Evolutionary conservation across 1,140 invertebrate species (phyloP), one percentile per base, ranked within the genome.

Genomic region (Anastrepha ludens): DNA sequence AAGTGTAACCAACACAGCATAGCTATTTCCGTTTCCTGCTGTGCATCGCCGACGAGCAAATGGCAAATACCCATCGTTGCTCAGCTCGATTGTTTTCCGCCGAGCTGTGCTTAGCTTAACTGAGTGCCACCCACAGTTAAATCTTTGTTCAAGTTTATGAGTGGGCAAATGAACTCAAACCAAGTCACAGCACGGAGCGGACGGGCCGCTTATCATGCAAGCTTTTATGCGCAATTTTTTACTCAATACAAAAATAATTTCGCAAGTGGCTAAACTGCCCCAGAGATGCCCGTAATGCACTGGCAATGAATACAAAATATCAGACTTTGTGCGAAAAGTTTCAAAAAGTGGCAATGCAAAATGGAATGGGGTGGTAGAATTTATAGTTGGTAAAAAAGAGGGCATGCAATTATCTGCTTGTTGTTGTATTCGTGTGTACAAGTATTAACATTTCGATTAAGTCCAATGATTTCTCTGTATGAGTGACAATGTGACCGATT

Each of bases 1-100:
- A 81, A 86, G 55, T 86, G 85, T 86, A 60, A 41, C 29, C 44
- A 86, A 86, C 59, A 86, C 59, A 60, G 58, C 85, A 86, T 59
- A 60, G 29, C 85, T 86, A 86, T 86, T 60, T 86, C 85, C 85
- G 85, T 58, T 86, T 85, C 81, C 81, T 85, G 55, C 81, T 85
- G 81, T 29, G 20, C 20, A 59, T 85, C 59, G 85, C 29, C 59
- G 5, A 62, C 41, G 59, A 60, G 85, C 85, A 55, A 81, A 81
- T 58, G 50, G 74, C 74, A 81, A 81, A 20, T 58, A 78, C 1
- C 9, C 47, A 9, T 11, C 47, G 6, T 55, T 55, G 47, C 74
- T 81, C 47, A 29, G 9, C 15, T n/a, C 47, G n/a, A 81, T 81
- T 81, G 74, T 58, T 81, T 55, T 58, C 47, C 47, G 50, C 6